Evolutionary conservation across 1,140 invertebrate species (phyloP).

Genomic region (Thalassaphorura encarpata): DNA sequence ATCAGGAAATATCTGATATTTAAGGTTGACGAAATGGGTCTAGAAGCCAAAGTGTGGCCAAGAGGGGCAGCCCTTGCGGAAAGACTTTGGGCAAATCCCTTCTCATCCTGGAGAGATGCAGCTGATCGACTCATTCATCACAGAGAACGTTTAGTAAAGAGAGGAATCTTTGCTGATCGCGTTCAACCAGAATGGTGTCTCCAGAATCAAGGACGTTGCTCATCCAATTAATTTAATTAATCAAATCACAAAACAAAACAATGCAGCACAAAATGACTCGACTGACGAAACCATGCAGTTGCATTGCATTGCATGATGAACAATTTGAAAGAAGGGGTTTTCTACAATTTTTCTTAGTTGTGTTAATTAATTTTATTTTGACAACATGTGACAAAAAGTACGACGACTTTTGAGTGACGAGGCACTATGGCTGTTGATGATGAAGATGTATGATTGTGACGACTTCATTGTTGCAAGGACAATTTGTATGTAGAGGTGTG

Average conservation of each 20-base stretch:
- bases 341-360: too few relatives aligned
- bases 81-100: constrained; percentile 37
- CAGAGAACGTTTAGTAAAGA: constrained; percentile 34
- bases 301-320: too few relatives aligned
- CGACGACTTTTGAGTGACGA: too few relatives aligned
- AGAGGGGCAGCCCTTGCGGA: constrained; percentile 35
- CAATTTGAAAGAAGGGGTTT: too few relatives aligned
- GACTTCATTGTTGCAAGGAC: too few relatives aligned
- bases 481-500: too few relatives aligned
- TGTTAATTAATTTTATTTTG: too few relatives aligned
- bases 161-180: constrained; percentile 35
- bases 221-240: constrained; percentile 25
- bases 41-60: constrained; percentile 33
- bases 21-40: constrained; percentile 36
- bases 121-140: constrained; percentile 54
- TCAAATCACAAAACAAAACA: not conserved
- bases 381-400: too few relatives aligned
- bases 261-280: too few relatives aligned
- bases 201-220: constrained; percentile 36
- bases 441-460: too few relatives aligned
- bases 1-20: not conserved
- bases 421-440: too few relatives aligned
- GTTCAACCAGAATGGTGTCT: constrained; percentile 37
- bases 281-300: too few relatives aligned
- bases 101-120: constrained; percentile 43